Evolutionary conservation across 1,140 invertebrate species (phyloP).

Genomic region (Scaptomyza montana): DNA sequence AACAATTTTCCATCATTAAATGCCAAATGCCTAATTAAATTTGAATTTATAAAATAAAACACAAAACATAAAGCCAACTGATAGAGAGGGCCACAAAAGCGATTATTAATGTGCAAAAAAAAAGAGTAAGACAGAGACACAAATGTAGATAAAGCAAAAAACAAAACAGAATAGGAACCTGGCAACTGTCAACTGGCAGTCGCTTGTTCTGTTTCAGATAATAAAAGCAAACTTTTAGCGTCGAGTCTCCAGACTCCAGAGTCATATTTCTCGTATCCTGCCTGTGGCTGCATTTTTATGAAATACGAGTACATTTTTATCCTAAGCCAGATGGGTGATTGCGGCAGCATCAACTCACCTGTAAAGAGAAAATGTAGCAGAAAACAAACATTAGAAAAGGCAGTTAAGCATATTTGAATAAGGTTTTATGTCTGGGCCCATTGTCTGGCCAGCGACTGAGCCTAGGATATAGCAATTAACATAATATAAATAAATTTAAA

Average conservation of each 20-base stretch:
- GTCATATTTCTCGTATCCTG: slow-evolving; percentile 17
- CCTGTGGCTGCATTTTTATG: slow-evolving; percentile 53
- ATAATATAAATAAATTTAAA: slow-evolving; percentile 62
- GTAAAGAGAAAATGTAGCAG: slow-evolving; percentile 58
- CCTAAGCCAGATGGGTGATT: slow-evolving; percentile 30
- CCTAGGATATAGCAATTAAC: slow-evolving; percentile 53
- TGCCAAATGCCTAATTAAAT: slow-evolving; percentile 81
- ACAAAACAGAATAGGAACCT: background rate
- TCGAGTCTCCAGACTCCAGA: slow-evolving; percentile 22
- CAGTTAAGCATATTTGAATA: slow-evolving; percentile 72
- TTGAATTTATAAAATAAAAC: slow-evolving; percentile 76
- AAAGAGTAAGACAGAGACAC: slow-evolving; percentile 1
- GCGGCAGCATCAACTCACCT: slow-evolving; percentile 62
- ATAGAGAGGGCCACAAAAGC: slow-evolving; percentile 35
- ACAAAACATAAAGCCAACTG: slow-evolving; percentile 34
- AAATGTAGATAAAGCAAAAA: background rate
- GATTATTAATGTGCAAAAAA: slow-evolving; percentile 69
- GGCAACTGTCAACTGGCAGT: slow-evolving; percentile 27
- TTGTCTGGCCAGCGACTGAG: slow-evolving; percentile 42
- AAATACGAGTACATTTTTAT: slow-evolving; percentile 46
- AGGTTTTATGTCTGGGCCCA: slow-evolving; percentile 61
- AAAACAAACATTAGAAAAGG: slow-evolving; percentile 76
- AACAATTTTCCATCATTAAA: slow-evolving; percentile 78
- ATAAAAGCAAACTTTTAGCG: slow-evolving; percentile 69
- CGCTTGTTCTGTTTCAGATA: slow-evolving; percentile 65